A percentile compares a stretch with the other conserved stretches of the same genome.
Conservation (phyloP, 2,888 invertebrate genomes). For the Punctoribates punctum region DNA sequence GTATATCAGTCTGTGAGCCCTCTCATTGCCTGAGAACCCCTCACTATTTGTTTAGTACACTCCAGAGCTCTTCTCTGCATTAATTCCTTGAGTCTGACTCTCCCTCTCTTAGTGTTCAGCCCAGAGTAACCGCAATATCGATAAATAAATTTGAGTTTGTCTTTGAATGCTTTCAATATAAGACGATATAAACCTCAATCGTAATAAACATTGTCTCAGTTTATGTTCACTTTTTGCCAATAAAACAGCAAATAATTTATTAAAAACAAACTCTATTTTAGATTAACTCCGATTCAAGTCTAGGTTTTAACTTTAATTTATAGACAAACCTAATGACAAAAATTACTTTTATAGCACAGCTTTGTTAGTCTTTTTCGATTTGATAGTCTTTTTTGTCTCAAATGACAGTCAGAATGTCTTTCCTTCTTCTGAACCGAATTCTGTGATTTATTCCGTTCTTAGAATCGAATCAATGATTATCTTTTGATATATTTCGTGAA, state of each 20-base stretch:
- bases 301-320: background rate
- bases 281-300: background rate
- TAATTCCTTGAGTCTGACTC: too few species aligned
- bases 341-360: background rate
- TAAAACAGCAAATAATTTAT: background rate
- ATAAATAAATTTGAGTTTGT: constrained; percentile 20
- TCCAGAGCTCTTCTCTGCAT: too few species aligned
- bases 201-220: constrained; percentile 2
- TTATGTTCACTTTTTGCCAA: background rate
- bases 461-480: too few species aligned
- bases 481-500: too few species aligned
- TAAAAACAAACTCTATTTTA: constrained; percentile 11
- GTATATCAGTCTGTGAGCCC: background rate
- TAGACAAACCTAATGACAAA: background rate
- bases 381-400: background rate
- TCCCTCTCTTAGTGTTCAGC: background rate
- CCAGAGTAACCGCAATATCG: constrained; percentile 1
- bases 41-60: too few species aligned
- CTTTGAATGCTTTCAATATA: background rate
- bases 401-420: background rate
- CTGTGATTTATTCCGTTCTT: too few species aligned
- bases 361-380: background rate
- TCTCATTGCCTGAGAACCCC: background rate
- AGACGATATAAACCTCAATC: background rate
- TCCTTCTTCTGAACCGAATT: background rate